These are phyloP conservation scores for Zelleria hepariella DNA, from an alignment of 2,888 invertebrate genomes.

Conservation along the genomic window DNA sequence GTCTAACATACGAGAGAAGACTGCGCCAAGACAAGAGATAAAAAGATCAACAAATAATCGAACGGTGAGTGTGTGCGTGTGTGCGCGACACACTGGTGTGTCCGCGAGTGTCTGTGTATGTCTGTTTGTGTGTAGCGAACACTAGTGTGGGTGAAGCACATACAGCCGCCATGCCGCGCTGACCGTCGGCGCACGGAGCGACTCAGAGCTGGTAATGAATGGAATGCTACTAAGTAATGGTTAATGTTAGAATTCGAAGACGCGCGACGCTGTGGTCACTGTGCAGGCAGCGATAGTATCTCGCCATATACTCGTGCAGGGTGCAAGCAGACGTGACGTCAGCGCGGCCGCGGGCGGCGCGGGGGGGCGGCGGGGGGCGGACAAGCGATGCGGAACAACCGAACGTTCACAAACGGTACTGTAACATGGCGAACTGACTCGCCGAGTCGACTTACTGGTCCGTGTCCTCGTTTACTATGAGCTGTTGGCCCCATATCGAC, in stretches of 20 bases:
- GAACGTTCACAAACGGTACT: neutral
- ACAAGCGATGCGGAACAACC: neutral
- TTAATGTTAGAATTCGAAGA: no score
- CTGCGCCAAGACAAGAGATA: neutral
- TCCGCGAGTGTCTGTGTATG: neutral
- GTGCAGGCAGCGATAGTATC: no score
- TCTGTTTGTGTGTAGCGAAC: neutral
- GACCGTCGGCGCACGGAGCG: neutral
- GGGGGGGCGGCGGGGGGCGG: neutral
- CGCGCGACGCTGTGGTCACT: no score
- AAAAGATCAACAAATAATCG: neutral
- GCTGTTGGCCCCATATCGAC: conserved; percentile 98
- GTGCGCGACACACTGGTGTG: neutral
- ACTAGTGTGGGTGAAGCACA: neutral
- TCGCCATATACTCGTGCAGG: no score
- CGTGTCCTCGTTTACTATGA: conserved; percentile 97
- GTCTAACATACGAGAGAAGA: neutral
- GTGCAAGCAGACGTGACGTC: neutral
- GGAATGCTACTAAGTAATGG: no score
- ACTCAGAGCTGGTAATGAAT: no score
- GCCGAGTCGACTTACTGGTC: conserved; percentile 86
- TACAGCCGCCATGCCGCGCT: neutral
- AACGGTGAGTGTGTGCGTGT: neutral
- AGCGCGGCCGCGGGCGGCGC: neutral
- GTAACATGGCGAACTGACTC: neutral